Percentiles rank a stretch among this genome's conserved stretches.
phyloP scores from a whole-genome alignment of 2,797 vertebrate genomes.

The Sebastes matsubarae region DNA sequence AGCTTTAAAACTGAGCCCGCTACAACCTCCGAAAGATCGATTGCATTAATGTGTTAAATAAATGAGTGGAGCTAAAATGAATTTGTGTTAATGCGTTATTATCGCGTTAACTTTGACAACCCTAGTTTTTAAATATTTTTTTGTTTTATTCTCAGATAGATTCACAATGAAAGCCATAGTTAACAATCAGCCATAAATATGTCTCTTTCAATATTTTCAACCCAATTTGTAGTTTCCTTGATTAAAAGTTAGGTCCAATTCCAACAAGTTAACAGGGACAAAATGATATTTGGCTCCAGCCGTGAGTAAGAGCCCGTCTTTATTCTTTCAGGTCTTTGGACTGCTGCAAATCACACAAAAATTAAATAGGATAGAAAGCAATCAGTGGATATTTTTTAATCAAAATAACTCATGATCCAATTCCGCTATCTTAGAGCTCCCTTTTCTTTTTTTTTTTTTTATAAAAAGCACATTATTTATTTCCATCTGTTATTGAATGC shows the following conservation, averaged over 20 bases:
- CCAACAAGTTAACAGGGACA: neutral
- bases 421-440: slow-evolving; percentile 30
- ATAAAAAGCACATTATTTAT: slow-evolving; percentile 47
- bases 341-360: slow-evolving; percentile 22
- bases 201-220: neutral
- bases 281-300: neutral
- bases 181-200: neutral
- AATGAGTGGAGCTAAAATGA: too few species aligned
- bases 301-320: neutral
- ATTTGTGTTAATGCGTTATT: too few species aligned
- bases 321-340: slow-evolving; percentile 6
- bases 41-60: neutral
- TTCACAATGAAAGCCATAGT: neutral
- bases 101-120: neutral
- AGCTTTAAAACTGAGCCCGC: too few species aligned
- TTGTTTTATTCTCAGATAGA: neutral
- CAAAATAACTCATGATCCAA: slow-evolving; percentile 46
- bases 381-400: slow-evolving; percentile 51
- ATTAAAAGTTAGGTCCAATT: slow-evolving; percentile 12
- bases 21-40: neutral
- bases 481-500: slow-evolving; percentile 53
- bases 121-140: neutral
- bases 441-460: slow-evolving; percentile 1
- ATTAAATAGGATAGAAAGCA: slow-evolving; percentile 17
- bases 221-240: neutral